Evolutionary conservation across 2,797 vertebrate species (phyloP), one percentile per base, ranked within the genome.

Genomic region (Scolopax bukidnonensis): DNA sequence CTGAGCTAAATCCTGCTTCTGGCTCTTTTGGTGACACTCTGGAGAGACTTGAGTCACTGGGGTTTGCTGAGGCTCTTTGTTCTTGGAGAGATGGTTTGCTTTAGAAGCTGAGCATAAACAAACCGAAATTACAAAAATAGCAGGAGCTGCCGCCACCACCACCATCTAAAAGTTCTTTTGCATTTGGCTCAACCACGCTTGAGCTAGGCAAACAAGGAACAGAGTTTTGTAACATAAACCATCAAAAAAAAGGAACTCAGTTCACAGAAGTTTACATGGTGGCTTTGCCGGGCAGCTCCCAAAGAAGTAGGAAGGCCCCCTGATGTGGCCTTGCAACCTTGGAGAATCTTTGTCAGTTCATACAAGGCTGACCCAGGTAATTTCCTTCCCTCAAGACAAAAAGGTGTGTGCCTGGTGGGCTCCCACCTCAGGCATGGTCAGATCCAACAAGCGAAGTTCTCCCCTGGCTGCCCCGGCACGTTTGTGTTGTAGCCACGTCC

Each of bases 31-130:
- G 59, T 0, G 4, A 84, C 28, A 10, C 4, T 16, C 32, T 83
- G 36, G 53, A 82, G 60, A 80, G 53, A 61, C 59, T 61, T 19
- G 47, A 71, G 43, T 47, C 23, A 3, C 40, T 24, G 71, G 74
- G 33, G 17, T 74, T 95, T 93, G 80, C 61, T 61, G 70, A 74
- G 43, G 51, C 63, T 65, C 56, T 94, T 90, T 87, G 81, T 93
- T 84, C 74, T 67, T 48, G 38, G 48, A 70, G 41, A 47, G 48
- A 23, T 65, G 15, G 28, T 82, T 90, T 86, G 33, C 77, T 93
- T 95, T 79, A 76, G 51, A 76, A 86, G 32, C 4, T 38, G 30
- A 92, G 47, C 38, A 65, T 73, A 94, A 95, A 84, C 77, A 93
- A 93, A 90, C 47, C 76, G 65, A 84, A 90, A 81, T 15, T 43